Percentiles rank a stretch among this genome's conserved stretches.
Conservation (phyloP, 2,113 vertebrate genomes). For the Turnix velox region DNA sequence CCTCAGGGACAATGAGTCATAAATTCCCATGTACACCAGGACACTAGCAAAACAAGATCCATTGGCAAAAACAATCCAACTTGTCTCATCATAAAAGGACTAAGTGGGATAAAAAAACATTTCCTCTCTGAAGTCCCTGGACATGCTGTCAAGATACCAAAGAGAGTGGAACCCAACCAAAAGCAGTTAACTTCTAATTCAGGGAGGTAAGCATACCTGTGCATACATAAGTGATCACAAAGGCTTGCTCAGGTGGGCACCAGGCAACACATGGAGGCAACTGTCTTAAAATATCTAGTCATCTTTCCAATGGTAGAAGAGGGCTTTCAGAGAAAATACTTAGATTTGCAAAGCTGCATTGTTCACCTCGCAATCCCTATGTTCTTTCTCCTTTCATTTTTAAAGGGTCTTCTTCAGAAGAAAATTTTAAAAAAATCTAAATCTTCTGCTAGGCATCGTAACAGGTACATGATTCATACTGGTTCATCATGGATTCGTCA, state of each 20-base stretch:
- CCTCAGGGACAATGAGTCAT: conserved; percentile 50
- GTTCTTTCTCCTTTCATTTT: background rate
- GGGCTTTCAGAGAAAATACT: background rate
- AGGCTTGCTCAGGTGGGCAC: background rate
- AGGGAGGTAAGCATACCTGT: background rate
- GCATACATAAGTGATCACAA: background rate
- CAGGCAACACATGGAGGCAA: background rate
- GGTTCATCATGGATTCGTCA: background rate
- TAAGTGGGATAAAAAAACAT: background rate
- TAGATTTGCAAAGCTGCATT: background rate
- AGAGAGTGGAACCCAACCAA: background rate
- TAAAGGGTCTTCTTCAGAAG: background rate
- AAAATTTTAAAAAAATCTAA: background rate
- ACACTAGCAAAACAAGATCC: conserved; percentile 50
- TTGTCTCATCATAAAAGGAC: conserved; percentile 5
- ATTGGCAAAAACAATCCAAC: conserved; percentile 44
- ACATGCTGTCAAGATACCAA: background rate
- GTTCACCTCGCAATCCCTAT: background rate
- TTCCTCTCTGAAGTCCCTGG: background rate
- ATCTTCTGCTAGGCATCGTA: background rate
- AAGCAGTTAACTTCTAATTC: background rate
- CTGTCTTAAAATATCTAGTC: background rate
- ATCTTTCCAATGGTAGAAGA: background rate
- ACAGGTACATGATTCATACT: background rate
- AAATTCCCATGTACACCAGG: conserved; percentile 24